Percentiles rank a stretch among this genome's conserved stretches.
phyloP scores from a whole-genome alignment of 2,113 vertebrate species.

The Sinocyclocheilus anshuiensis region DNA sequence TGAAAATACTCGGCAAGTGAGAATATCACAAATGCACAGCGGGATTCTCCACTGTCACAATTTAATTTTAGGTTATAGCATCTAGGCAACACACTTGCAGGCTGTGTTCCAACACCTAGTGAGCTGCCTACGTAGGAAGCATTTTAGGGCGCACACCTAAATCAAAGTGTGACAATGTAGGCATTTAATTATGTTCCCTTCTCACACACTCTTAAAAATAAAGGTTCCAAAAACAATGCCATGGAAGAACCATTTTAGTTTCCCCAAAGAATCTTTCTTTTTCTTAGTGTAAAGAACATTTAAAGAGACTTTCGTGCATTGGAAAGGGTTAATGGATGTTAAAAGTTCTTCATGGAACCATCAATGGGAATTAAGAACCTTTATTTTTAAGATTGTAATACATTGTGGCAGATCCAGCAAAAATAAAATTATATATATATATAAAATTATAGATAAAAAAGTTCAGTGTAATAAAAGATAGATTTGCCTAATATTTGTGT shows the following conservation, averaged over 20 bases:
- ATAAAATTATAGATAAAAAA: too few relatives aligned
- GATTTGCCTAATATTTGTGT: background rate
- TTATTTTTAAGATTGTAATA: too few relatives aligned
- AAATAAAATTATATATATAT: too few relatives aligned
- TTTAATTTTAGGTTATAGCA: background rate
- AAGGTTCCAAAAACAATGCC: too few relatives aligned
- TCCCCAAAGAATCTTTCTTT: too few relatives aligned
- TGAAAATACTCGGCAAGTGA: background rate
- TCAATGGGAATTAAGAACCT: too few relatives aligned
- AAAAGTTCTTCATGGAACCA: too few relatives aligned
- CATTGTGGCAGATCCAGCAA: too few relatives aligned
- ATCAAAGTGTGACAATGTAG: background rate
- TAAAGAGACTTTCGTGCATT: too few relatives aligned
- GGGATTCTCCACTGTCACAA: background rate
- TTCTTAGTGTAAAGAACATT: too few relatives aligned
- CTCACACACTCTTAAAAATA: background rate
- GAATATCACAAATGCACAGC: slow-evolving; percentile 1
- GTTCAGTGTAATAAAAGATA: too few relatives aligned
- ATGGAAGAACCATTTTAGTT: background rate
- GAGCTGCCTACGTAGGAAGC: background rate
- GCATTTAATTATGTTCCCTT: background rate
- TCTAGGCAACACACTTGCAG: background rate
- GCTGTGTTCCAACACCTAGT: background rate
- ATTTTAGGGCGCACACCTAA: background rate
- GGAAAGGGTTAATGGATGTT: too few relatives aligned